phyloP scores from a whole-genome alignment of 1,140 invertebrate species.

The Tetramorium simillimum region DNA sequence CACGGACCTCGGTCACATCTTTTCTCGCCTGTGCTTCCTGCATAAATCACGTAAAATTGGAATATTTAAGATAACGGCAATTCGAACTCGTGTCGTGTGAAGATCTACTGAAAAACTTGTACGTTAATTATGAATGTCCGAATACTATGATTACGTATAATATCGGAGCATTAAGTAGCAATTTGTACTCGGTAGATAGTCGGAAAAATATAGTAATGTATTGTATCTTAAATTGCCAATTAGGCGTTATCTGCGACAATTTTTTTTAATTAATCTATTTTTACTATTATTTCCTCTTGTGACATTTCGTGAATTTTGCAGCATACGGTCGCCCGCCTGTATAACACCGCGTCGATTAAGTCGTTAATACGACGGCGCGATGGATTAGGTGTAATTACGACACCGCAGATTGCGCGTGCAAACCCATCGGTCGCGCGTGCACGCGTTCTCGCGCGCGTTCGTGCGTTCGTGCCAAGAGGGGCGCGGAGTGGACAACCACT shows the following conservation, averaged over 20 bases:
- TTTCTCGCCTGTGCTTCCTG: not conserved
- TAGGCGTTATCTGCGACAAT: not conserved
- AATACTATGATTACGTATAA: not conserved
- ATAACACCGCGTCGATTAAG: not conserved
- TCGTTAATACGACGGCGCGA: constrained; percentile 25
- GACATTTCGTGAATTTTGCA: not conserved
- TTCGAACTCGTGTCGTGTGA: not conserved
- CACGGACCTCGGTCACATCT: not conserved
- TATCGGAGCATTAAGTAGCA: not conserved
- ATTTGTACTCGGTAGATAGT: not conserved
- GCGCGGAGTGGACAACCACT: constrained; percentile 76
- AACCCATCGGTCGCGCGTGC: constrained; percentile 36
- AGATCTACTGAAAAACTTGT: not conserved
- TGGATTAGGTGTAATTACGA: constrained; percentile 34
- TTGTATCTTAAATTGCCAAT: not conserved
- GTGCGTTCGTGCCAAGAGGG: constrained; percentile 1
- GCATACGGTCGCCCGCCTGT: not conserved
- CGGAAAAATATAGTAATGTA: not conserved
- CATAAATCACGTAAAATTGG: not conserved
- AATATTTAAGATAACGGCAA: not conserved
- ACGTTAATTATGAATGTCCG: not conserved
- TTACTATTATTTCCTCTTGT: not conserved
- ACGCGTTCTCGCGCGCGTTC: not conserved
- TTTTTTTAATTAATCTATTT: constrained; percentile 18
- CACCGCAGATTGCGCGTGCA: constrained; percentile 19